Evolutionary conservation across 2,113 vertebrate genomes (phyloP), one percentile per base, ranked within the genome.

Genomic region (Poecile atricapillus): DNA sequence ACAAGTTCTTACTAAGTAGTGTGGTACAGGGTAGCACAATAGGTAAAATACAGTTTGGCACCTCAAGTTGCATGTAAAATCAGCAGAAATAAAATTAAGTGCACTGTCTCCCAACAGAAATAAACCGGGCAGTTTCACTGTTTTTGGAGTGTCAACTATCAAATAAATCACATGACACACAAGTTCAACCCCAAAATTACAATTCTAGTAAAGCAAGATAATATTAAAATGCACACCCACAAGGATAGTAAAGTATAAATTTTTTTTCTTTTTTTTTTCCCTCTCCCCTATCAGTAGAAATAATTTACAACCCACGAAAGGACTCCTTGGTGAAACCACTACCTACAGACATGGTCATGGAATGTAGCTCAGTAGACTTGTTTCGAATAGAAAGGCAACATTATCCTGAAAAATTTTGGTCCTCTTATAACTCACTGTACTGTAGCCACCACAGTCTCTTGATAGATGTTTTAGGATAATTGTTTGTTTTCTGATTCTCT

Each of bases 401-500:
- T 97, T 97, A 98, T 95, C 97, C 97, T 97, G 93, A 97, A 97
- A 97, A 97, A 92, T 94, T 98, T 98, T 99, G 98, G 98, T 99
- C 98, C 98, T 98, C 91, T 96, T 95, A 83, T 59, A 89, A 97
- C 96, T 98, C 95, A 97, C 96, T 97, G 92, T 92, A 96, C 95
- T 95, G 95, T 96, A 97, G 92, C 97, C 93, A 95, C 91, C 97
- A 91, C 87, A 95, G 97, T 98, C 95, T 96, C 65, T 97, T 97
- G 85, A 64, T 78, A 96, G 95, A 95, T 94, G 89, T 92, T 95
- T 94, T 94, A 90, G 33, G 2, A 92, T 73, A 56, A 62, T 52
- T 75, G 41, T n/a, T 87, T 86, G 33, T 52, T 83, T 91, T 85
- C 60, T 73, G 49, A 53, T 88, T 90, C 67, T 93, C 58, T 95